A percentile compares a stretch with the other conserved stretches of the same genome.
These are phyloP conservation scores for Acestrorhynchus altus DNA, from an alignment of 2,797 vertebrate genomes.

Conservation along the genomic window DNA sequence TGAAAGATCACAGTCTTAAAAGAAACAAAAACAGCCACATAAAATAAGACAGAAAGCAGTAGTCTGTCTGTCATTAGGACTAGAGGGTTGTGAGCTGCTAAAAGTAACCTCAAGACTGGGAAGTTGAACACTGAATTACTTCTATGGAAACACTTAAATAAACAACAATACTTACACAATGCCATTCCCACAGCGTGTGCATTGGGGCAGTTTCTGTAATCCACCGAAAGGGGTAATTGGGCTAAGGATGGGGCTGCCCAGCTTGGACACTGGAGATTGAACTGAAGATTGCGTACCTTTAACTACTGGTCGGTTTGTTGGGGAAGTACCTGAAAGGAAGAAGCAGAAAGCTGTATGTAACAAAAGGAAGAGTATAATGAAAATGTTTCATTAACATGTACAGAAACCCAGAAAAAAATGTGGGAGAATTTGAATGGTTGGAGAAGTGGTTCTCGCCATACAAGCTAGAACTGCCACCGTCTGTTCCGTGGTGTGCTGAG, in stretches of 20 bases:
- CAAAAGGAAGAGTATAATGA: not conserved
- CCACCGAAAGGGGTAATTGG: conserved; percentile 81
- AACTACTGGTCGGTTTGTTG: conserved; percentile 81
- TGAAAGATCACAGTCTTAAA: too few species aligned
- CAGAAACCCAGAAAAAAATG: too few species aligned
- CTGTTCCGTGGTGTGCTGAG: too few species aligned
- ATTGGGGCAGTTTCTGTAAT: conserved; percentile 92
- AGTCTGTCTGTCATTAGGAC: too few species aligned
- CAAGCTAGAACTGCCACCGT: too few species aligned
- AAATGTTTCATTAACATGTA: too few species aligned
- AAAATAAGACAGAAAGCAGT: too few species aligned
- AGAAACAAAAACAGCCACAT: too few species aligned
- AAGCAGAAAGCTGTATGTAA: conserved; percentile 18
- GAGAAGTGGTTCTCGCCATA: too few species aligned
- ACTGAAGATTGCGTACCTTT: conserved; percentile 84
- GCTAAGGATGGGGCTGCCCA: conserved; percentile 69
- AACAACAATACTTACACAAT: conserved; percentile 87
- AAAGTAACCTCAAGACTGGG: too few species aligned
- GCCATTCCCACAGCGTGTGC: conserved; percentile 90
- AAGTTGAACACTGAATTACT: not conserved
- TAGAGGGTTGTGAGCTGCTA: too few species aligned
- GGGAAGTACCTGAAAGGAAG: conserved; percentile 70
- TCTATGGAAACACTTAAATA: not conserved
- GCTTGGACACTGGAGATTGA: conserved; percentile 62
- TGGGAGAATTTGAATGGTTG: too few species aligned